Percentiles rank a stretch among this genome's conserved stretches.
Conservation (phyloP, 2,888 invertebrate species). For the Drosophila diplacantha region DNA sequence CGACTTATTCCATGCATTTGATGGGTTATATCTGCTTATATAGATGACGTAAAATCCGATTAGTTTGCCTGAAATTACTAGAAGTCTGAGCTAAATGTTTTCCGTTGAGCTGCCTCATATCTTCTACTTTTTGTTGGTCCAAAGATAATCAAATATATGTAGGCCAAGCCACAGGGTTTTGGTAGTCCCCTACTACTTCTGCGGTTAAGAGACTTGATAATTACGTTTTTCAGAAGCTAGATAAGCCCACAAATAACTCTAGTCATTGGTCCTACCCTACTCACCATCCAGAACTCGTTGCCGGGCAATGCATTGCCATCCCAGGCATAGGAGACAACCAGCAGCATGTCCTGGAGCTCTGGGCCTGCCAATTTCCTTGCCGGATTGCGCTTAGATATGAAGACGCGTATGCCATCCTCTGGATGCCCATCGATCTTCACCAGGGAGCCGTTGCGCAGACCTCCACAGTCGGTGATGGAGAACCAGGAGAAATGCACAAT, state of each 20-base stretch:
- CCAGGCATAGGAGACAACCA: constrained; percentile 85
- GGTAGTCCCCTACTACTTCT: neutral
- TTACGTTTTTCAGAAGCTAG: neutral
- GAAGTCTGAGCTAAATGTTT: neutral
- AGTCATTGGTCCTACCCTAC: neutral
- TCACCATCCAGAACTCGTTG: constrained; percentile 84
- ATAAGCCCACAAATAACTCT: neutral
- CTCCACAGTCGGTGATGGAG: constrained; percentile 77
- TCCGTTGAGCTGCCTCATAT: neutral
- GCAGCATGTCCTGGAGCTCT: constrained; percentile 77
- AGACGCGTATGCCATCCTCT: constrained; percentile 79
- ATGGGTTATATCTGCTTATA: too few relatives aligned
- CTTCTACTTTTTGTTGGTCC: too few relatives aligned
- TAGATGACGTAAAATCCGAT: too few relatives aligned
- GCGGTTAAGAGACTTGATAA: constrained; percentile 5
- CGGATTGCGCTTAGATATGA: constrained; percentile 80
- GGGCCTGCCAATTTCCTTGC: constrained; percentile 78
- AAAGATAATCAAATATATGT: neutral
- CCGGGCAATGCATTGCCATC: constrained; percentile 86
- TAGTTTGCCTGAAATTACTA: too few relatives aligned
- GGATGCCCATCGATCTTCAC: constrained; percentile 66
- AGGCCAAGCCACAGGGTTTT: neutral
- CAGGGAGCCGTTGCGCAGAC: constrained; percentile 78
- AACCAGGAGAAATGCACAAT: constrained; percentile 85
- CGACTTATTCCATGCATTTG: too few relatives aligned